A percentile compares a stretch with the other conserved stretches of the same genome.
phyloP scores from a whole-genome alignment of 2,113 vertebrate species.

The Formicarius rufipectus region DNA sequence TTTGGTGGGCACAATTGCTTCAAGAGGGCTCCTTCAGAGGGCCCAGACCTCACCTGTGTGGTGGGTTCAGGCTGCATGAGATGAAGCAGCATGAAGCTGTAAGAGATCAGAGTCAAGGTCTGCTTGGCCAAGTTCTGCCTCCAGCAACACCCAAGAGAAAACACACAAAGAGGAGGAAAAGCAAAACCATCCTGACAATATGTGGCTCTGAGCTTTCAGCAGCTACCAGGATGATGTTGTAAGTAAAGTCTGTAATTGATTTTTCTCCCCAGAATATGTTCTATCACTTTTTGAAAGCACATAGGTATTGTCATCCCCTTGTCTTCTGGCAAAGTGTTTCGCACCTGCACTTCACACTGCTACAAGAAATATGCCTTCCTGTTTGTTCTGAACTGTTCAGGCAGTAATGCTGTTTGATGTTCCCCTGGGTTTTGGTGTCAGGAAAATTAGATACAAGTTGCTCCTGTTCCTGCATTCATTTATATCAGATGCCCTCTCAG shows the following conservation, averaged over 20 bases:
- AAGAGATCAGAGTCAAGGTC: neutral
- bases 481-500: neutral
- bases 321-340: neutral
- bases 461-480: neutral
- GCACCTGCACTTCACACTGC: neutral
- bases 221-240: neutral
- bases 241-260: neutral
- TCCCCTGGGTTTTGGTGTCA: neutral
- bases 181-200: neutral
- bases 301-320: neutral
- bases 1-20: neutral
- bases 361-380: neutral
- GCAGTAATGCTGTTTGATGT: neutral
- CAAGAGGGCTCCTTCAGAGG: neutral
- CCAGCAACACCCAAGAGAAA: neutral
- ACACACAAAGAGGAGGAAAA: neutral
- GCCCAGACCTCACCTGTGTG: neutral
- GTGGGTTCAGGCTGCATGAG: neutral
- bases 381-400: neutral
- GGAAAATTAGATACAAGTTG: neutral
- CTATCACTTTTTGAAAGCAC: neutral
- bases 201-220: neutral
- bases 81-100: neutral
- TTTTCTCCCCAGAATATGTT: neutral
- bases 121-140: neutral